Percentiles rank a stretch among this genome's conserved stretches.
phyloP scores from a whole-genome alignment of 2,888 invertebrate species.

The Notodonta dromedarius region DNA sequence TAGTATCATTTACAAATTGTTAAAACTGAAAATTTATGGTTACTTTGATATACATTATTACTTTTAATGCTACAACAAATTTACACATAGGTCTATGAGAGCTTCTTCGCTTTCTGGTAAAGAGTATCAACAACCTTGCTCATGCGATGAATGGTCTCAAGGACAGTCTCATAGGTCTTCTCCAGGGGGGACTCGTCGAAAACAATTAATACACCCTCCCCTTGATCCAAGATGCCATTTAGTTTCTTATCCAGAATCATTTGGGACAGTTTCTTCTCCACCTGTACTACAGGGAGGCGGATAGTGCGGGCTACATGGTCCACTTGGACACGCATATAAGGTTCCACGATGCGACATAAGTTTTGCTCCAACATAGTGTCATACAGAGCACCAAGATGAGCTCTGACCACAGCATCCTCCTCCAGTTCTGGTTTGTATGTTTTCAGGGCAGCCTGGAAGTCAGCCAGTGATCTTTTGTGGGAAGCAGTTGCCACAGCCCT shows the following conservation, averaged over 20 bases:
- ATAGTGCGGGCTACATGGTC: conserved; percentile 96
- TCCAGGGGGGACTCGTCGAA: conserved; percentile 98
- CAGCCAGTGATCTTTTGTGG: conserved; percentile 97
- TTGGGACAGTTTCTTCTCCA: conserved; percentile 99
- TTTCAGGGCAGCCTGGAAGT: conserved; percentile 96
- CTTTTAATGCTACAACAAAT: conserved; percentile 77
- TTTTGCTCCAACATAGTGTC: conserved; percentile 99
- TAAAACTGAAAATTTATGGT: conserved; percentile 75
- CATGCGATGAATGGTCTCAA: conserved; percentile 99
- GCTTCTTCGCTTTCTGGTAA: conserved; percentile 99
- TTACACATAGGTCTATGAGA: conserved; percentile 87
- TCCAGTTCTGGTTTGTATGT: conserved; percentile 95
- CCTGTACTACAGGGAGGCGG: conserved; percentile 93
- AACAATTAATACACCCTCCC: conserved; percentile 98
- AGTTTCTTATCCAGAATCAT: conserved; percentile 99
- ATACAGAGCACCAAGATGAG: conserved; percentile 98
- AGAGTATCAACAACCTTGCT: conserved; percentile 99
- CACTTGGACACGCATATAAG: conserved; percentile 98
- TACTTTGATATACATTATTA: conserved; percentile 77
- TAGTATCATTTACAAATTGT: conserved; percentile 69
- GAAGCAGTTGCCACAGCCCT: conserved; percentile 98
- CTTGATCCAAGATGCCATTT: conserved; percentile 98
- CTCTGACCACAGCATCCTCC: conserved; percentile 98
- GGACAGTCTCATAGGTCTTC: conserved; percentile 98
- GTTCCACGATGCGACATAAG: conserved; percentile 98